Percentiles rank a stretch among this genome's conserved stretches.
Conservation (phyloP, 2,888 invertebrate genomes). For the Criorhina ranunculi region DNA sequence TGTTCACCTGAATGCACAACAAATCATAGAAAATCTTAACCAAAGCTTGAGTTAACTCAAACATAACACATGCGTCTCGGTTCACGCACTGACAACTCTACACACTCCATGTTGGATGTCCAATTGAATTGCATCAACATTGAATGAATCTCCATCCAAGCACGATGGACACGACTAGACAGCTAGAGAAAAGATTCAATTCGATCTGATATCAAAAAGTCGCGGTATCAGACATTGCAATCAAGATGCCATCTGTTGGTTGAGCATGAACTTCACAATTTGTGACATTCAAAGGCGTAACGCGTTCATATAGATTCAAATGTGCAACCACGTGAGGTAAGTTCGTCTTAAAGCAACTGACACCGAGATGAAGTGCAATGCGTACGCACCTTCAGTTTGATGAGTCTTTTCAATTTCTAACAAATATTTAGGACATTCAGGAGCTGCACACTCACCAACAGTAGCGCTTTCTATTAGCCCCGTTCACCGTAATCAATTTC, state of each 20-base stretch:
- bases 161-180: conserved; percentile 24
- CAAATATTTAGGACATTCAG: too few species aligned
- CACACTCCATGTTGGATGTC: conserved; percentile 21
- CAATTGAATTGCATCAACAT: conserved; percentile 20
- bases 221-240: conserved; percentile 16
- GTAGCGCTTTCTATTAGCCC: too few species aligned
- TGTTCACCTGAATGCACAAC: too few species aligned
- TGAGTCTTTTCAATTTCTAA: too few species aligned
- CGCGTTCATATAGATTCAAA: conserved; percentile 8
- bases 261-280: conserved; percentile 44
- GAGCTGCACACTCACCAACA: too few species aligned
- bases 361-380: conserved; percentile 11
- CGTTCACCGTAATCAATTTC: conserved; percentile 35
- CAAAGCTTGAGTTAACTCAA: too few species aligned
- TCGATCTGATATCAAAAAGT: conserved; percentile 28
- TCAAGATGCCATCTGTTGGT: conserved; percentile 46
- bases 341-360: conserved; percentile 2
- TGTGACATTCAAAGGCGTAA: conserved; percentile 40
- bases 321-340: conserved; percentile 1
- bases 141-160: conserved; percentile 9
- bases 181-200: conserved; percentile 44
- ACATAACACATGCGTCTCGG: too few species aligned
- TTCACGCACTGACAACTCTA: too few species aligned
- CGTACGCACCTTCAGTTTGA: conserved; percentile 26
- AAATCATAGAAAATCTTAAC: too few species aligned